phyloP scores from a whole-genome alignment of 2,888 invertebrate genomes.

The Nasonia oneida region DNA sequence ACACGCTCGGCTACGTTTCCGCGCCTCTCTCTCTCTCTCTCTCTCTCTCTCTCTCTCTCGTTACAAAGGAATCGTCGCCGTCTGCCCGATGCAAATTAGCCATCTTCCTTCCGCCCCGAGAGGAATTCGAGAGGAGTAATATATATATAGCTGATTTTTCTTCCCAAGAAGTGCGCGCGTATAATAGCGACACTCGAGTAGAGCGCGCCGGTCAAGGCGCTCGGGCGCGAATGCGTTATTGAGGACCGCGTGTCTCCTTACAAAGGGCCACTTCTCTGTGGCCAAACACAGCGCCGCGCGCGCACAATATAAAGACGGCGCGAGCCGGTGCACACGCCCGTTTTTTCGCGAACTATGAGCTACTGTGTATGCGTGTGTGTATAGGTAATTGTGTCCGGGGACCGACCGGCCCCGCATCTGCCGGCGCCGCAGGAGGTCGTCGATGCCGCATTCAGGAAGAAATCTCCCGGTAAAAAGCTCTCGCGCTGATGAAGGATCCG shows the following conservation, averaged over 20 bases:
- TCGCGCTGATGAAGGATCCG: not conserved
- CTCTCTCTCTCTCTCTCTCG: not conserved
- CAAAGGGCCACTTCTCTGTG: constrained; percentile 77
- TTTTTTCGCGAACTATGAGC: not conserved
- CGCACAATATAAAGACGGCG: constrained; percentile 4
- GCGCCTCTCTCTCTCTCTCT: not conserved
- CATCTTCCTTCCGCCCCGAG: not conserved
- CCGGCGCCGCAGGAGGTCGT: constrained; percentile 68
- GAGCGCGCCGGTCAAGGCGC: not conserved
- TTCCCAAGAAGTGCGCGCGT: not conserved
- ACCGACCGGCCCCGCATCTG: constrained; percentile 72
- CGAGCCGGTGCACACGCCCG: constrained; percentile 56
- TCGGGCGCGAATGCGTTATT: constrained; percentile 29
- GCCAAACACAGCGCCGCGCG: constrained; percentile 73
- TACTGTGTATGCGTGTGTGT: not conserved
- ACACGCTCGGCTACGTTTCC: not conserved
- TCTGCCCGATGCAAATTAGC: constrained; percentile 24
- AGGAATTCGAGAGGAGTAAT: not conserved
- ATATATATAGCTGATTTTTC: constrained; percentile 21
- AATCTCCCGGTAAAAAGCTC: constrained; percentile 20
- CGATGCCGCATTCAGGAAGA: constrained; percentile 33
- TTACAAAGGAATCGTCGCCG: constrained; percentile 7
- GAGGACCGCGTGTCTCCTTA: constrained; percentile 69
- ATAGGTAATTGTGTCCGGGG: constrained; percentile 38
- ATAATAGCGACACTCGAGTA: not conserved